Percentiles rank a stretch among this genome's conserved stretches.
Conservation (phyloP, 2,888 invertebrate genomes). For the Diaphora mendica region DNA sequence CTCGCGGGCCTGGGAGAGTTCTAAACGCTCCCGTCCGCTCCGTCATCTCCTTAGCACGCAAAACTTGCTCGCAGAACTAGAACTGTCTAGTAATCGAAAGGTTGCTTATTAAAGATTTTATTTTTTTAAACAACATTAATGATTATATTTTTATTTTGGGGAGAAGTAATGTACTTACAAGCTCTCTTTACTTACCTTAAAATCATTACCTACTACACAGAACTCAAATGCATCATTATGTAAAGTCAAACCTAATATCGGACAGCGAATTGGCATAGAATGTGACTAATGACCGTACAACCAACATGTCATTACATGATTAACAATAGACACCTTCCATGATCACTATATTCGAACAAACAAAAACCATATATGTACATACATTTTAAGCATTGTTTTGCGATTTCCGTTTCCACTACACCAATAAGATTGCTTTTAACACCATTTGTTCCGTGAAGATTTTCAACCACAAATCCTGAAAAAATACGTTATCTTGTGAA, state of each 20-base stretch:
- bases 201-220: neutral
- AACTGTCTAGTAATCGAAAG: too few relatives aligned
- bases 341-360: conserved; percentile 40
- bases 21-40: too few relatives aligned
- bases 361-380: conserved; percentile 13
- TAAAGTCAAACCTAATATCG: neutral
- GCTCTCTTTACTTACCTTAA: neutral
- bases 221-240: neutral
- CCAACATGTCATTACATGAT: conserved; percentile 26
- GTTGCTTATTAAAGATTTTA: neutral
- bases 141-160: too few relatives aligned
- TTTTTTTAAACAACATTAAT: too few relatives aligned
- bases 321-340: conserved; percentile 32
- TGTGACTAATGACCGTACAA: conserved; percentile 20
- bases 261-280: neutral
- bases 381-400: conserved; percentile 32
- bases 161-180: neutral
- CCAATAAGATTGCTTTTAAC: conserved; percentile 51
- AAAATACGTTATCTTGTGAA: conserved; percentile 65
- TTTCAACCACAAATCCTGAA: conserved; percentile 55
- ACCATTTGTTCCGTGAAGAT: conserved; percentile 56
- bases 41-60: too few relatives aligned
- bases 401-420: conserved; percentile 45
- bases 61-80: too few relatives aligned
- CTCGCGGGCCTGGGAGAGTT: too few relatives aligned